Evolutionary conservation across 1,140 invertebrate genomes (phyloP).

Genomic region (Drosophila lowei): DNA sequence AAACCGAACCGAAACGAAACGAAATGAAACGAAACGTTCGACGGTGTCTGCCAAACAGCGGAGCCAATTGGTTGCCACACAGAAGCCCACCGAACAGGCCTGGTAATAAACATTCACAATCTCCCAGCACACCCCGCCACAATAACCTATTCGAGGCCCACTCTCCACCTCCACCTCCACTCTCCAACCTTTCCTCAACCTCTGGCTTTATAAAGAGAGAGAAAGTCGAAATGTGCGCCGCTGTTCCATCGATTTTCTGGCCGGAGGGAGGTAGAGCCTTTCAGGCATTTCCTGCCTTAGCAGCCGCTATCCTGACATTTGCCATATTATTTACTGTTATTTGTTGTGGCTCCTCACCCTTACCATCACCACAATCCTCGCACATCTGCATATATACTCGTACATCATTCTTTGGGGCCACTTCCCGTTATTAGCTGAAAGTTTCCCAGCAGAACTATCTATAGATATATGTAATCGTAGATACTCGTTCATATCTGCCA

Average conservation of each 20-base stretch:
- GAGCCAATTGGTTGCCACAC: conserved; percentile 48
- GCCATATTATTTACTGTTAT: conserved; percentile 70
- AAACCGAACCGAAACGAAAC: neutral
- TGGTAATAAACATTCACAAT: conserved; percentile 59
- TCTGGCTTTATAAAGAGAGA: conserved; percentile 1
- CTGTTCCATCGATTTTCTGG: conserved; percentile 68
- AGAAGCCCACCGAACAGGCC: conserved; percentile 44
- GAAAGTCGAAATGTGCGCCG: conserved; percentile 54
- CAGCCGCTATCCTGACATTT: conserved; percentile 58
- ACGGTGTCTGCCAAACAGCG: conserved; percentile 49
- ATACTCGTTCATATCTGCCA: conserved; percentile 33
- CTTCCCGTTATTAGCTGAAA: conserved; percentile 58
- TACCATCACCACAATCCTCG: neutral
- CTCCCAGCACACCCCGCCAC: conserved; percentile 3
- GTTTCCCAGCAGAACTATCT: conserved; percentile 41
- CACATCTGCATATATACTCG: conserved; percentile 35
- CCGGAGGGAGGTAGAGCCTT: conserved; percentile 15
- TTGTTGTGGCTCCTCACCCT: conserved; percentile 53
- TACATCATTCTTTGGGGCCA: conserved; percentile 39
- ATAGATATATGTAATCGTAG: too few species aligned
- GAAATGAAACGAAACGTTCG: conserved; percentile 15
- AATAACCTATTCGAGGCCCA: neutral
- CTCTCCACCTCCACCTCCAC: conserved; percentile 5
- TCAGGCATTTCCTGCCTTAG: conserved; percentile 41
- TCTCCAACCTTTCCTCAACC: too few species aligned